A percentile compares a stretch with the other conserved stretches of the same genome.
These are phyloP conservation scores for Pollenia angustigena DNA, from an alignment of 2,888 invertebrate genomes.

Conservation along the genomic window DNA sequence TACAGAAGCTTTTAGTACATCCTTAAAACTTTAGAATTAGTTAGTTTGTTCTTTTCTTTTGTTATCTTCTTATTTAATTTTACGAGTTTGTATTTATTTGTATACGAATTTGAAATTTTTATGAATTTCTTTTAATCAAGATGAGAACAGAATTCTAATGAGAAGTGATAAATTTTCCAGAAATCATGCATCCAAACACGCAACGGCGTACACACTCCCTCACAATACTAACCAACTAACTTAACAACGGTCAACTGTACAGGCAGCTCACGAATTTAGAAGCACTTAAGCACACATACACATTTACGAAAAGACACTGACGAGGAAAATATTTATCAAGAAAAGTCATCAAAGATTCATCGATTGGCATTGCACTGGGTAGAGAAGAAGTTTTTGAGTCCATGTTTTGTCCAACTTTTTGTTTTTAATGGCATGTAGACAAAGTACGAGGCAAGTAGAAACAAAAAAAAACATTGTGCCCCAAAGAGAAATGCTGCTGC, in stretches of 20 bases:
- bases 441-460: slow-evolving; percentile 21
- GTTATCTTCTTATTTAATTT: background rate
- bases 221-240: slow-evolving; percentile 56
- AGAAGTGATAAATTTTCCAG: slow-evolving; percentile 80
- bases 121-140: slow-evolving; percentile 60
- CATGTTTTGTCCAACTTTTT: slow-evolving; percentile 20
- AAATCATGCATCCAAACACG: slow-evolving; percentile 74
- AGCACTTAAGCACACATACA: slow-evolving; percentile 16
- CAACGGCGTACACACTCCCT: slow-evolving; percentile 51
- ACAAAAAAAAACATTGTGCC: slow-evolving; percentile 46
- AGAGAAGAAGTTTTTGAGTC: slow-evolving; percentile 46
- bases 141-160: slow-evolving; percentile 80
- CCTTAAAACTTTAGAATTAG: slow-evolving; percentile 43
- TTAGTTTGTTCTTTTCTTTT: background rate
- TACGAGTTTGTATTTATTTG: slow-evolving; percentile 1
- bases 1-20: slow-evolving; percentile 33
- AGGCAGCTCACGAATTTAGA: slow-evolving; percentile 41
- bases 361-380: slow-evolving; percentile 78
- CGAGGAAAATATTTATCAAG: slow-evolving; percentile 77
- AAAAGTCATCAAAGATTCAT: slow-evolving; percentile 79
- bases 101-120: slow-evolving; percentile 39
- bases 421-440: slow-evolving; percentile 29
- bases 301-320: slow-evolving; percentile 22
- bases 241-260: slow-evolving; percentile 21
- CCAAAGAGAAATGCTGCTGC: slow-evolving; percentile 73